phyloP scores from a whole-genome alignment of 1,140 invertebrate genomes.

The Limonius californicus region DNA sequence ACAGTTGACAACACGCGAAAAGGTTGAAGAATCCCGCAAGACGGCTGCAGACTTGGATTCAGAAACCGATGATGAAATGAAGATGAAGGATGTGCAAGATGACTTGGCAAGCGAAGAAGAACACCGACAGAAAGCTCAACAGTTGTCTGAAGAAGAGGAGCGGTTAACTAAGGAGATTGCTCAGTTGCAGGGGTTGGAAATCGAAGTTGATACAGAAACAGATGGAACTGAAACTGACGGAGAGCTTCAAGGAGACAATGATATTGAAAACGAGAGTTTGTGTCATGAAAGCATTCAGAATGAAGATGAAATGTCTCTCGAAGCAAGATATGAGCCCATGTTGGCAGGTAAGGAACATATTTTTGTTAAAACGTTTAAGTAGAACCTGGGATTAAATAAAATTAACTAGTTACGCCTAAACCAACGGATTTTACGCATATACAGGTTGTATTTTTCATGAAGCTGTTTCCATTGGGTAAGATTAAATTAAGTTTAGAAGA shows the following conservation, averaged over 20 bases:
- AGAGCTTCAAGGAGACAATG: constrained; percentile 59
- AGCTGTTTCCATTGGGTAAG: too few species aligned
- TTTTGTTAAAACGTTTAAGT: too few species aligned
- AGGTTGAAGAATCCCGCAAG: constrained; percentile 24
- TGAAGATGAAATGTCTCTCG: constrained; percentile 48
- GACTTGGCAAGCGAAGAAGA: constrained; percentile 44
- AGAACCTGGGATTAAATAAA: too few species aligned
- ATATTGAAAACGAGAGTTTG: constrained; percentile 16
- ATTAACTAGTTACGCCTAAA: too few species aligned
- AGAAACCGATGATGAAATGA: constrained; percentile 47
- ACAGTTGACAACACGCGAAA: constrained; percentile 26
- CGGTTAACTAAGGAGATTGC: constrained; percentile 78
- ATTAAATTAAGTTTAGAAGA: too few species aligned
- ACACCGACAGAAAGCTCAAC: constrained; percentile 46
- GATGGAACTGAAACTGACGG: constrained; percentile 73
- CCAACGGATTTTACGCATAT: too few species aligned
- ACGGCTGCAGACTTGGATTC: constrained; percentile 36
- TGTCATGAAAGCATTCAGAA: constrained; percentile 19
- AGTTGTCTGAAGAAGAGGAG: constrained; percentile 77
- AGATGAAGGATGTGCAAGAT: constrained; percentile 42
- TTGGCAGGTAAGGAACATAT: constrained; percentile 61
- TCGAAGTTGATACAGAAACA: constrained; percentile 76
- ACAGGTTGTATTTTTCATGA: too few species aligned
- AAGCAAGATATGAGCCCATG: constrained; percentile 66
- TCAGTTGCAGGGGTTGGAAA: constrained; percentile 72